phyloP scores from a whole-genome alignment of 2,113 vertebrate genomes.

The Copsychus sechellarum region DNA sequence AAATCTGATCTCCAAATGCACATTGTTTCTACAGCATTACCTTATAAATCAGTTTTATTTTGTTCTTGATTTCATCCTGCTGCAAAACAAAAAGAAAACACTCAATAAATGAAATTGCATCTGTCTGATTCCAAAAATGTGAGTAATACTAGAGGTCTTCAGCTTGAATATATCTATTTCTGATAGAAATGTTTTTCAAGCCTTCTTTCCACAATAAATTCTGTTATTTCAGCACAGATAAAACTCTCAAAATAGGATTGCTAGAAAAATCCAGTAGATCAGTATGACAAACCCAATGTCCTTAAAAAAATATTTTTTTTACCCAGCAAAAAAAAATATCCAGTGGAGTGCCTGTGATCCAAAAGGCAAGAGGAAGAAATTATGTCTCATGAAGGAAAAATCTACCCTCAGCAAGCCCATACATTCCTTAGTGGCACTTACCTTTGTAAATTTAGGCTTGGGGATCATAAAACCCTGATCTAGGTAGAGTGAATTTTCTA shows the following conservation, averaged over 20 bases:
- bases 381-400: neutral
- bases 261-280: neutral
- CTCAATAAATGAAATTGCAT: slow-evolving; percentile 23
- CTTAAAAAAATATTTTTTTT: neutral
- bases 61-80: neutral
- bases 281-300: neutral
- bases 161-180: neutral
- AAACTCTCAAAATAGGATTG: neutral
- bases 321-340: neutral
- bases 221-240: slow-evolving; percentile 13
- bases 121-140: neutral
- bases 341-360: neutral
- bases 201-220: neutral
- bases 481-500: neutral
- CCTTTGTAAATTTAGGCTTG: neutral
- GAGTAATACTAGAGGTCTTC: neutral
- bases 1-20: neutral
- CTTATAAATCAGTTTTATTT: neutral
- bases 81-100: slow-evolving; percentile 8
- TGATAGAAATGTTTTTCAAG: neutral
- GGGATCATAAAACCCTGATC: neutral
- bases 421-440: neutral
- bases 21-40: neutral
- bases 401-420: neutral
- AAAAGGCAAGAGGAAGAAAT: neutral